phyloP scores from a whole-genome alignment of 1,140 invertebrate species.

The Zaprionus davidi region DNA sequence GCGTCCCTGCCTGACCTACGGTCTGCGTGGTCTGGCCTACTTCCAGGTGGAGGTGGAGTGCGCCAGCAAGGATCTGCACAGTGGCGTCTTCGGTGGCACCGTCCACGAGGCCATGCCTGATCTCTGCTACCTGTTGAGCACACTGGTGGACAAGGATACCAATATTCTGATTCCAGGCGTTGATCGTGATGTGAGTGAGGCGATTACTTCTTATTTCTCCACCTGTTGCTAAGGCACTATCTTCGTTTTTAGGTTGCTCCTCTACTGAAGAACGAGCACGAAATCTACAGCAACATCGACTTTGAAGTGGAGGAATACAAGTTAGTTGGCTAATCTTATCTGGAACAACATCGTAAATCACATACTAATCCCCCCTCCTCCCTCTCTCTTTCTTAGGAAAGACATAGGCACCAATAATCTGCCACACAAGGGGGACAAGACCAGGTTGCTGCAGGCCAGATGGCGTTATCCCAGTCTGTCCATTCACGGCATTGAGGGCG shows the following conservation, averaged over 20 bases:
- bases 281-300: slow-evolving; percentile 94
- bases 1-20: slow-evolving; percentile 99
- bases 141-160: slow-evolving; percentile 93
- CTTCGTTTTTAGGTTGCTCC: slow-evolving; percentile 65
- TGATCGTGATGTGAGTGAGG: slow-evolving; percentile 88
- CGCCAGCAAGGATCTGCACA: slow-evolving; percentile 96
- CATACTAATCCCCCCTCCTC: slow-evolving; percentile 11
- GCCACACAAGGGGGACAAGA: slow-evolving; percentile 91
- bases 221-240: slow-evolving; percentile 20
- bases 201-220: neutral
- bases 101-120: slow-evolving; percentile 96
- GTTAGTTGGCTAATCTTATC: slow-evolving; percentile 74
- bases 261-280: slow-evolving; percentile 90
- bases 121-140: slow-evolving; percentile 92
- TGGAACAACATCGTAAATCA: slow-evolving; percentile 49
- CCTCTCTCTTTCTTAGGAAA: slow-evolving; percentile 75
- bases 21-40: slow-evolving; percentile 96
- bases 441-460: slow-evolving; percentile 92
- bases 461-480: slow-evolving; percentile 96
- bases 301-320: slow-evolving; percentile 94
- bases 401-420: slow-evolving; percentile 90
- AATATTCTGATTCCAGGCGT: slow-evolving; percentile 93
- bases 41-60: slow-evolving; percentile 96
- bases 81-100: slow-evolving; percentile 96
- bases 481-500: slow-evolving; percentile 94